A percentile compares a stretch with the other conserved stretches of the same genome.
Conservation (phyloP, 2,888 invertebrate species). For the Drosophila glabriapex region DNA sequence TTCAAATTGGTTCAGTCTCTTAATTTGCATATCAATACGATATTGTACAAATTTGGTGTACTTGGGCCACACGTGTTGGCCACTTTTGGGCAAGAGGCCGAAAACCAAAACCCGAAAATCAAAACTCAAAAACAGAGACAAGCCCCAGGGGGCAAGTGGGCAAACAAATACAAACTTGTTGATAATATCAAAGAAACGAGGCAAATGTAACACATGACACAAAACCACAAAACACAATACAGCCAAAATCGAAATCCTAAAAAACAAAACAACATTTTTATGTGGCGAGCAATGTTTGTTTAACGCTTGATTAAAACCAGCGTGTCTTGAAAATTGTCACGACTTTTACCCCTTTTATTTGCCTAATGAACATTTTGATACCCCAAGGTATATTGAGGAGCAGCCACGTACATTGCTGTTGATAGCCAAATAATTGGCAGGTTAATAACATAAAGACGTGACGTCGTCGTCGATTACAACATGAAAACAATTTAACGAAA, state of each 20-base stretch:
- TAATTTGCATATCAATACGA: conserved; percentile 72
- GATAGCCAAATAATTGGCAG: conserved; percentile 70
- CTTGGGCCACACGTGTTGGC: conserved; percentile 61
- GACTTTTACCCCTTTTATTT: conserved; percentile 34
- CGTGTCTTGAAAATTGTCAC: conserved; percentile 66
- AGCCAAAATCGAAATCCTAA: conserved; percentile 3
- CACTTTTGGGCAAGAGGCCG: conserved; percentile 30
- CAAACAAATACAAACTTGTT: conserved; percentile 31
- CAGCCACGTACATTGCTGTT: conserved; percentile 52
- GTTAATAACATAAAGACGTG: conserved; percentile 70
- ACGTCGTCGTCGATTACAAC: conserved; percentile 60
- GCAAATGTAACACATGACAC: conserved; percentile 43
- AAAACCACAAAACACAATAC: conserved; percentile 24
- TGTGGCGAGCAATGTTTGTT: conserved; percentile 63
- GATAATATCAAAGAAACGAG: conserved; percentile 26
- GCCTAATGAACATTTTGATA: conserved; percentile 49
- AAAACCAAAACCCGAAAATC: conserved; percentile 26
- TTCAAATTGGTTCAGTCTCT: conserved; percentile 67
- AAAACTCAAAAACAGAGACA: conserved; percentile 19
- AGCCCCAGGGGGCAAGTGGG: conserved; percentile 27
- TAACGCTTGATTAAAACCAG: conserved; percentile 54
- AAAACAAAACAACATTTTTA: conserved; percentile 23
- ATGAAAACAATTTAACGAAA: conserved; percentile 41
- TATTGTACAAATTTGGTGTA: conserved; percentile 47
- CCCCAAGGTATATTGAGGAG: conserved; percentile 49